Evolutionary conservation across 1,140 invertebrate genomes (phyloP).

Genomic region (Theocolax elegans): DNA sequence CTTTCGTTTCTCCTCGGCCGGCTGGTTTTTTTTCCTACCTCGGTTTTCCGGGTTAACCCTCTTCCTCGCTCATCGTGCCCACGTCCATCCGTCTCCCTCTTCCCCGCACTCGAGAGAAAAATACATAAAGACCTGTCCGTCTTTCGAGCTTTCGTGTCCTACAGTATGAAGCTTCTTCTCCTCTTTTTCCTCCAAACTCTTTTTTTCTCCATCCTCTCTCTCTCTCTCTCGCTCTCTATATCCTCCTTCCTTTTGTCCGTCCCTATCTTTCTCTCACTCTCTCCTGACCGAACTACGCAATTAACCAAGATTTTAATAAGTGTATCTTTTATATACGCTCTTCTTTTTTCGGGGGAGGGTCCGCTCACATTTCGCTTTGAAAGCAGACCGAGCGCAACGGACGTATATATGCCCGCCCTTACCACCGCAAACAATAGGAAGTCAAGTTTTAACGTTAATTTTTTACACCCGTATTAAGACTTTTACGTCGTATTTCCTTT

Average conservation of each 20-base stretch:
- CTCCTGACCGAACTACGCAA: slow-evolving; percentile 11
- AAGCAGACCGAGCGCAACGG: not conserved
- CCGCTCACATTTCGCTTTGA: not conserved
- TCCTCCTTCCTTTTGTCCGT: not conserved
- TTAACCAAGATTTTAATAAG: slow-evolving; percentile 30
- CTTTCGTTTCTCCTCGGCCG: not conserved
- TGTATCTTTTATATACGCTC: slow-evolving; percentile 6
- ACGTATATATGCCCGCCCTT: not conserved
- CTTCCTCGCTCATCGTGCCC: not conserved
- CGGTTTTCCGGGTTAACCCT: not conserved
- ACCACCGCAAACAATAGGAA: not conserved
- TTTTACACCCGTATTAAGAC: not conserved
- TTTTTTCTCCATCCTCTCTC: not conserved
- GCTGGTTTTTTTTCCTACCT: not conserved
- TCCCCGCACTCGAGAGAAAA: not conserved
- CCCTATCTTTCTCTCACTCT: not conserved
- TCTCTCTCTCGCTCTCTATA: not conserved
- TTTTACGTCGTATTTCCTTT: not conserved
- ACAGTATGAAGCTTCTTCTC: slow-evolving; percentile 1
- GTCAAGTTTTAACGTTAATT: not conserved
- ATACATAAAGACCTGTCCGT: slow-evolving; percentile 12
- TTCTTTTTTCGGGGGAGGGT: not conserved
- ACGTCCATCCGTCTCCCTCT: slow-evolving; percentile 2
- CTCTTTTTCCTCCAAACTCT: not conserved
- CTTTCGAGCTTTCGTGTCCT: not conserved